Evolutionary conservation across 2,888 invertebrate genomes (phyloP), one percentile per base, ranked within the genome.

Genomic region (Leptinotarsa juncta): DNA sequence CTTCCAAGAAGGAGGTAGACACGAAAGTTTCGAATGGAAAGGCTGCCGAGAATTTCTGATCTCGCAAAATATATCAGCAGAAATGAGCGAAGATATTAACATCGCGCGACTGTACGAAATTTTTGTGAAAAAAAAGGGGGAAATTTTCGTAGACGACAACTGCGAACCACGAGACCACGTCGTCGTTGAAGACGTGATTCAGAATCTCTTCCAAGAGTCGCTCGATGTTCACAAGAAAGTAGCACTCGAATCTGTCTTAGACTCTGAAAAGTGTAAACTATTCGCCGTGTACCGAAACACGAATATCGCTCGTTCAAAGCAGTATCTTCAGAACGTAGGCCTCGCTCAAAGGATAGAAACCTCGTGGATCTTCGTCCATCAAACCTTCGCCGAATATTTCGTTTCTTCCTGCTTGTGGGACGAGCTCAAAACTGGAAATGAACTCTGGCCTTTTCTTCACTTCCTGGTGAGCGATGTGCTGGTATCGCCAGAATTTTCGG

Each of bases 71-170:
- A 26, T 1, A 2, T 20, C 69, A 3, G 42, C 60, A n/a, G 57
- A 60, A 3, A 14, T 70, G 10, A 69, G 57, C 14, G 10, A 15
- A 15, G 70, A 51, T 48, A 49, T 74, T 3, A 67, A 70, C 48
- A 51, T 70, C 16, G 65, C 51, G 3, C 49, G 62, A 15, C 42
- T 74, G 16, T 74, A 74, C 53, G 26, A 70, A n/a, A 51, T 74
- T 42, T 74, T 70, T 26, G 23, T 74, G 42, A 15, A 15, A 1
- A 60, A 50, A 18, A 70, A 74, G 66, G 15, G 49, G 1, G 53
- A 73, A 12, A 57, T 73, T 5, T 73, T 70, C 32, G 14, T 57
- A 16, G 60, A 70, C 16, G 55, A 73, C 20, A 42, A 55, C 7
- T 68, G 62, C 42, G 67, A 66, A 4, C 32, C 66, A 7, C 4